Conservation (phyloP, 2,113 vertebrate genomes). For the Asarcornis scutulata region DNA sequence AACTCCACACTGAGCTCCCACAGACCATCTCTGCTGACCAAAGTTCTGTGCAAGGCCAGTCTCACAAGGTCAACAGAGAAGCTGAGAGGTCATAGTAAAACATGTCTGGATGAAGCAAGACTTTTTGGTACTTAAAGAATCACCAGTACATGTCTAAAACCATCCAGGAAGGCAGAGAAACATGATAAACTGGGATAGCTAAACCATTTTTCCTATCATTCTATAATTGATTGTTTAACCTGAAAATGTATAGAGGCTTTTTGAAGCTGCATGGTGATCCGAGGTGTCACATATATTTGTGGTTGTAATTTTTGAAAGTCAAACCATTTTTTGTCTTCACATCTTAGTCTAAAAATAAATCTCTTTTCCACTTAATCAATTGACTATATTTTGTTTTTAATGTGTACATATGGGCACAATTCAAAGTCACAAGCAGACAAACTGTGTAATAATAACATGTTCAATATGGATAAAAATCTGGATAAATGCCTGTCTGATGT, state of each 20-base stretch:
- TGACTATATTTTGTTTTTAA: not conserved
- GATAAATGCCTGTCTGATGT: not conserved
- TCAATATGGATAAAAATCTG: not conserved
- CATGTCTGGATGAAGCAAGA: no score
- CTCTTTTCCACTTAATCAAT: not conserved
- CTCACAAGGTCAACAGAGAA: not conserved
- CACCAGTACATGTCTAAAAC: not conserved
- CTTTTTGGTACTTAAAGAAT: no score
- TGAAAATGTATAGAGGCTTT: not conserved
- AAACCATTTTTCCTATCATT: not conserved
- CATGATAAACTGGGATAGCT: not conserved
- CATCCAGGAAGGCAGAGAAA: not conserved
- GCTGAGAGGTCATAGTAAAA: not conserved
- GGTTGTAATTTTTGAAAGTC: not conserved
- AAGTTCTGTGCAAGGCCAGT: not conserved
- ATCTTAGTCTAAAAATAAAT: not conserved
- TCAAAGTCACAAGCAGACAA: conserved; percentile 8
- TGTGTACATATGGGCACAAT: not conserved
- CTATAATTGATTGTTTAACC: not conserved
- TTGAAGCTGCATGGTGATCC: not conserved
- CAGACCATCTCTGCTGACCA: not conserved
- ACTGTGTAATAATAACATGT: not conserved
- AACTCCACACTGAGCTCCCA: not conserved
- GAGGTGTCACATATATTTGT: not conserved
- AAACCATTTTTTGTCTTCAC: not conserved